These are phyloP conservation scores for Himalopsyche kuldschensis DNA, from an alignment of 2,888 invertebrate genomes.

Conservation along the genomic window DNA sequence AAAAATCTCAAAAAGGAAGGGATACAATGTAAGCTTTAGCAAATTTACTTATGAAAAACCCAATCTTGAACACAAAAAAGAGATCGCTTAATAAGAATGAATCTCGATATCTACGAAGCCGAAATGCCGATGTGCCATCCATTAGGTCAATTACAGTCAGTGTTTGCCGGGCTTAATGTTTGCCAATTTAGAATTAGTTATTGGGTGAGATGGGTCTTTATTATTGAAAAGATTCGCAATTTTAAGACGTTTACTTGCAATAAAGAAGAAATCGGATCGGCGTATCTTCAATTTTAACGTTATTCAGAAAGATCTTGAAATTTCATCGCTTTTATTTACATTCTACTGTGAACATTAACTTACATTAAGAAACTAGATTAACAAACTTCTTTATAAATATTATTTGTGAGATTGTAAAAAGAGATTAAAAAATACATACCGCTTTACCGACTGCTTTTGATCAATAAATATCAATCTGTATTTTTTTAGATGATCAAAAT, in stretches of 20 bases:
- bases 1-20: background rate
- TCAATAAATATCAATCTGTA: no score
- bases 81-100: background rate
- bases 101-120: background rate
- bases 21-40: background rate
- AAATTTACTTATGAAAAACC: background rate
- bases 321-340: no score
- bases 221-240: background rate
- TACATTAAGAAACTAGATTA: no score
- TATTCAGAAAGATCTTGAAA: no score
- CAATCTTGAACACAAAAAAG: background rate
- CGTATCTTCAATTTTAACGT: no score
- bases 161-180: background rate
- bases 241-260: background rate
- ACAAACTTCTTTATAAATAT: no score
- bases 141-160: background rate
- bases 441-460: no score
- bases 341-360: no score
- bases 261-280: background rate
- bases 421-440: no score
- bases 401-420: no score
- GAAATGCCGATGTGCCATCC: background rate
- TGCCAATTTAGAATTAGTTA: background rate
- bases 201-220: background rate
- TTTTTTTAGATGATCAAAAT: no score